phyloP scores from a whole-genome alignment of 2,113 vertebrate genomes.

The Pygathrix nemaeus region DNA sequence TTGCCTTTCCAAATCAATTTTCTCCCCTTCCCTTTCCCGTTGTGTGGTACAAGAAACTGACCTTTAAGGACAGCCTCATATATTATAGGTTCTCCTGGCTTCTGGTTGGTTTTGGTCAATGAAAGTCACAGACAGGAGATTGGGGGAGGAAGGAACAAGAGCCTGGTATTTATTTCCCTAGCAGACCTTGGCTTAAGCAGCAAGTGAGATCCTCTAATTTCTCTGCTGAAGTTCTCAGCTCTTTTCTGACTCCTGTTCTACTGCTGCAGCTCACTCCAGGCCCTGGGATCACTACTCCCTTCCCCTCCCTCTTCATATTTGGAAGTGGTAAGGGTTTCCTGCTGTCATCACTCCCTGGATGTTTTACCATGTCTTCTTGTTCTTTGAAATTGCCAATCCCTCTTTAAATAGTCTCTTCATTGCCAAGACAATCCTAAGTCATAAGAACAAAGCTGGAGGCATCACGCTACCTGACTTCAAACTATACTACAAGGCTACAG shows the following conservation, averaged over 20 bases:
- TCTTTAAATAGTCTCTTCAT: not conserved
- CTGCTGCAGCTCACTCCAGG: not conserved
- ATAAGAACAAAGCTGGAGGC: no score
- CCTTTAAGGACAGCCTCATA: not conserved
- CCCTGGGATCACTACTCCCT: not conserved
- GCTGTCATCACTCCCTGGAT: not conserved
- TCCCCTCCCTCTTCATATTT: not conserved
- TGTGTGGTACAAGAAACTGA: not conserved
- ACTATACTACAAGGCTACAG: no score
- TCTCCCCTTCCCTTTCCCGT: not conserved
- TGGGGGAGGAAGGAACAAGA: not conserved
- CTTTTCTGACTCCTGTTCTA: not conserved
- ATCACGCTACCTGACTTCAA: no score
- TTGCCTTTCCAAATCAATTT: not conserved
- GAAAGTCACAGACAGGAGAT: not conserved
- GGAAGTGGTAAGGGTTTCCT: not conserved
- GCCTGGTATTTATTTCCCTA: not conserved
- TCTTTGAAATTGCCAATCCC: not conserved
- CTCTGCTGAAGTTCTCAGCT: not conserved
- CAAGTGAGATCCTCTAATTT: not conserved
- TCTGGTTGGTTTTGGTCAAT: not conserved
- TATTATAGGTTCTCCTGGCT: not conserved
- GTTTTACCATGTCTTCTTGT: not conserved
- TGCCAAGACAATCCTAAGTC: no score
- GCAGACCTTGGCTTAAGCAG: not conserved